phyloP scores from a whole-genome alignment of 2,888 invertebrate species.

The Meliscaeva auricollis region DNA sequence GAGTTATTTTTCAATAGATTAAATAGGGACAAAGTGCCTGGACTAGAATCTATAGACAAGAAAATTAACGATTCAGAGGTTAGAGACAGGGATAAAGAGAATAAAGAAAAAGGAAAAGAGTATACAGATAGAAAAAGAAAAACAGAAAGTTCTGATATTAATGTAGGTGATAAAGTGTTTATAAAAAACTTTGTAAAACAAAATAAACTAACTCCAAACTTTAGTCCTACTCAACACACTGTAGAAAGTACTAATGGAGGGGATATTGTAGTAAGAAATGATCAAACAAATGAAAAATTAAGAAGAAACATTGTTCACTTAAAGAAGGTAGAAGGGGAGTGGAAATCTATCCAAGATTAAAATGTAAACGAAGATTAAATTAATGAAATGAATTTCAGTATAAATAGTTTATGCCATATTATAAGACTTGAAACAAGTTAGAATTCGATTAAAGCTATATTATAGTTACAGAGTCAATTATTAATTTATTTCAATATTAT shows the following conservation, averaged over 20 bases:
- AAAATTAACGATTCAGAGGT: conserved; percentile 41
- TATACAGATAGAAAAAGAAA: conserved; percentile 36
- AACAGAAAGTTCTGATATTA: conserved; percentile 38
- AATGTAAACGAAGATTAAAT: conserved; percentile 13
- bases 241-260: conserved; percentile 26
- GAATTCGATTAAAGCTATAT: conserved; percentile 1
- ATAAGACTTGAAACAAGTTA: conserved; percentile 10
- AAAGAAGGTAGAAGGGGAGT: conserved; percentile 39
- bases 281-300: conserved; percentile 32
- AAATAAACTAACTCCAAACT: conserved; percentile 49
- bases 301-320: conserved; percentile 43
- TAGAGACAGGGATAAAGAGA: conserved; percentile 42
- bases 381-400: conserved; percentile 15
- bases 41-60: conserved; percentile 30
- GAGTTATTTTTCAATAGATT: conserved; percentile 50
- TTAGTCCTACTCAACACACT: conserved; percentile 33
- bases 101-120: conserved; percentile 49
- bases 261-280: conserved; percentile 37
- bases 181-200: conserved; percentile 41
- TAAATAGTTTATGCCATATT: conserved; percentile 15
- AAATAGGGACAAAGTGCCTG: conserved; percentile 41
- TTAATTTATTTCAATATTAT: conserved; percentile 7
- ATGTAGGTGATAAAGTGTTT: conserved; percentile 38
- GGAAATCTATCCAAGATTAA: conserved; percentile 27
- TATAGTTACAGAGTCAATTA: conserved; percentile 13